phyloP scores from a whole-genome alignment of 2,888 invertebrate genomes.

The Thalpophila matura region DNA sequence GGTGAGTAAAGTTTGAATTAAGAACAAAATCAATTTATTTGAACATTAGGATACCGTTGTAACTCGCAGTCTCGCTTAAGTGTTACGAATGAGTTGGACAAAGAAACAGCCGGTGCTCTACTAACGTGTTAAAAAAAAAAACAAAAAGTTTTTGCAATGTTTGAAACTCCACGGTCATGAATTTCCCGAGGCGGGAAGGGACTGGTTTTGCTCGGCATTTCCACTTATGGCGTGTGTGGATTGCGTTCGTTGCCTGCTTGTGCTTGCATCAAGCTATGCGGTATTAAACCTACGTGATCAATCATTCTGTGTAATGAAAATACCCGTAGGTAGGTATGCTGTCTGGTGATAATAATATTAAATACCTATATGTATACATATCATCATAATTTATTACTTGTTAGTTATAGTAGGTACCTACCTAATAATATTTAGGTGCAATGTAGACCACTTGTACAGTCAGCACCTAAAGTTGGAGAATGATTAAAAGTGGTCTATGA shows the following conservation, averaged over 20 bases:
- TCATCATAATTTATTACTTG: conserved; percentile 32
- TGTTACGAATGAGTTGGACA: conserved; percentile 12
- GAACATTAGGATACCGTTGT: conserved; percentile 12
- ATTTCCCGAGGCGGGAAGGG: conserved; percentile 75
- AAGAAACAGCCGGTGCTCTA: conserved; percentile 34
- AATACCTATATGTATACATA: too few relatives aligned
- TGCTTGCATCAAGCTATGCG: conserved; percentile 65
- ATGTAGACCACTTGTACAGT: too few relatives aligned
- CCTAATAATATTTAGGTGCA: too few relatives aligned
- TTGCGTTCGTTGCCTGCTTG: conserved; percentile 56
- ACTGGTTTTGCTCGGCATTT: conserved; percentile 82
- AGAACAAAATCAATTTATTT: conserved; percentile 1
- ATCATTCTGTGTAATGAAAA: conserved; percentile 65
- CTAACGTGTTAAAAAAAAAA: conserved; percentile 5
- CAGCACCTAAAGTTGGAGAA: background rate
- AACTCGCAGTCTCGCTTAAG: background rate
- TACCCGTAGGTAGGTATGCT: conserved; percentile 9
- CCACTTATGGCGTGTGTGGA: conserved; percentile 78
- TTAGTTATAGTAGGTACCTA: background rate
- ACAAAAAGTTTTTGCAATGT: conserved; percentile 38
- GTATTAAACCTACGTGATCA: conserved; percentile 72
- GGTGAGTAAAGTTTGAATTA: conserved; percentile 85
- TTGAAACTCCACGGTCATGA: conserved; percentile 61
- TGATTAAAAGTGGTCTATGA: background rate
- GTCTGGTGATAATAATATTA: conserved; percentile 32